Percentiles rank a stretch among this genome's conserved stretches.
These are phyloP conservation scores for Luperina nickerlii DNA, from an alignment of 2,888 invertebrate species.

Conservation along the genomic window DNA sequence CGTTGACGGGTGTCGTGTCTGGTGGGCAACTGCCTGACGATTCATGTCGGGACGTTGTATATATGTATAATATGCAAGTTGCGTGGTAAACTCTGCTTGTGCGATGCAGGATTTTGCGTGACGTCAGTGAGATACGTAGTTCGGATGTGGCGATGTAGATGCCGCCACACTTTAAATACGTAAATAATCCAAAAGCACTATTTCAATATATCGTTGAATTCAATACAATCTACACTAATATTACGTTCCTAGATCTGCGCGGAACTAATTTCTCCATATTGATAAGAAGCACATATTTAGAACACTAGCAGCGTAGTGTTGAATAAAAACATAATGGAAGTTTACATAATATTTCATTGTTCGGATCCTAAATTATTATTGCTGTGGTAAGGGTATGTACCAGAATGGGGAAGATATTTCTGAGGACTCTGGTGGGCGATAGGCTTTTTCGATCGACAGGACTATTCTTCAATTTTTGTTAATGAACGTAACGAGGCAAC, in stretches of 20 bases:
- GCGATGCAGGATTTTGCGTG: background rate
- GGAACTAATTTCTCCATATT: slow-evolving; percentile 47
- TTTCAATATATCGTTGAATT: slow-evolving; percentile 5
- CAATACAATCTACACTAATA: slow-evolving; percentile 28
- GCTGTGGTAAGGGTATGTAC: slow-evolving; percentile 27
- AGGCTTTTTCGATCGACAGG: background rate
- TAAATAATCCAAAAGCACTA: background rate
- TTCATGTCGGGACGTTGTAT: background rate
- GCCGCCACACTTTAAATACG: background rate
- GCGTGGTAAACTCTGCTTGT: background rate
- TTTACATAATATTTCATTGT: slow-evolving; percentile 61
- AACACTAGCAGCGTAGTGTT: slow-evolving; percentile 30
- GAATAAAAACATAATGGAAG: slow-evolving; percentile 52
- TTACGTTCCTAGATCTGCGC: slow-evolving; percentile 20
- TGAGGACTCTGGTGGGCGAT: background rate
- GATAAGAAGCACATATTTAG: slow-evolving; percentile 52
- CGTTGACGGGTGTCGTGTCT: background rate
- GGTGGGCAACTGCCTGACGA: background rate
- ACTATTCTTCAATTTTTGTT: background rate
- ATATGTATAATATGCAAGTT: background rate
- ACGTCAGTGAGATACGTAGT: background rate
- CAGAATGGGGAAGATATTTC: background rate
- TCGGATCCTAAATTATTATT: slow-evolving; percentile 44
- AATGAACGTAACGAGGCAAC: too few relatives aligned
- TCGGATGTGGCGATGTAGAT: background rate